Evolutionary conservation across 1,140 invertebrate genomes (phyloP).

Genomic region (Adoxophyes honmai): DNA sequence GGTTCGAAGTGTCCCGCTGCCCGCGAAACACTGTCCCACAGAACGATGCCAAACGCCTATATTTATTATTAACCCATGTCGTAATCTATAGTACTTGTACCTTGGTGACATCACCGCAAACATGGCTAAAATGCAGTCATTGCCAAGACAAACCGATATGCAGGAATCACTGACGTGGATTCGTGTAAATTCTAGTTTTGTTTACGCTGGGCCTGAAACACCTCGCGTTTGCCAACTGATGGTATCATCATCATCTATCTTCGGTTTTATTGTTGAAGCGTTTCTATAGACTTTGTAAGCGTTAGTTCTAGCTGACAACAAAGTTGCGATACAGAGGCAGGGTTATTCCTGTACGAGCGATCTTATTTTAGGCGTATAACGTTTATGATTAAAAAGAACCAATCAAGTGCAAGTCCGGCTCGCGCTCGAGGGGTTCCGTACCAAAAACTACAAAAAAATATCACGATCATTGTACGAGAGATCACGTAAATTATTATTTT

Average conservation of each 20-base stretch:
- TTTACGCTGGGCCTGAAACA: slow-evolving; percentile 39
- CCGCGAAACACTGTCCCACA: slow-evolving; percentile 41
- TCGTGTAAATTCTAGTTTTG: slow-evolving; percentile 59
- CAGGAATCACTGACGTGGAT: slow-evolving; percentile 25
- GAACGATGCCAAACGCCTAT: slow-evolving; percentile 46
- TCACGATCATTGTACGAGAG: too few relatives aligned
- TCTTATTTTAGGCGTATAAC: too few relatives aligned
- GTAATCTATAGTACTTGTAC: slow-evolving; percentile 17
- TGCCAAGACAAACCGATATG: slow-evolving; percentile 24
- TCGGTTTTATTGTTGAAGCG: not conserved
- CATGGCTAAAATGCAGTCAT: slow-evolving; percentile 26
- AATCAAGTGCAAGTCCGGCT: too few relatives aligned
- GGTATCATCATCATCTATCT: not conserved
- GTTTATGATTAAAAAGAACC: too few relatives aligned
- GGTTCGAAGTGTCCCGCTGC: slow-evolving; percentile 24
- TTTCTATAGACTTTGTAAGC: not conserved
- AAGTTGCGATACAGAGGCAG: too few relatives aligned
- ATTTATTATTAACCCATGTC: slow-evolving; percentile 30
- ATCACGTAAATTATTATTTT: too few relatives aligned
- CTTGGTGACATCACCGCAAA: slow-evolving; percentile 34
- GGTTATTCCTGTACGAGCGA: too few relatives aligned
- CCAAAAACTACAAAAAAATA: too few relatives aligned
- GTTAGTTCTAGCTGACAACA: not conserved
- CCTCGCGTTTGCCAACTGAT: not conserved
- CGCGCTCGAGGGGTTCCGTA: too few relatives aligned